Evolutionary conservation across 2,797 vertebrate species (phyloP).

Genomic region (Gallirallus australis): DNA sequence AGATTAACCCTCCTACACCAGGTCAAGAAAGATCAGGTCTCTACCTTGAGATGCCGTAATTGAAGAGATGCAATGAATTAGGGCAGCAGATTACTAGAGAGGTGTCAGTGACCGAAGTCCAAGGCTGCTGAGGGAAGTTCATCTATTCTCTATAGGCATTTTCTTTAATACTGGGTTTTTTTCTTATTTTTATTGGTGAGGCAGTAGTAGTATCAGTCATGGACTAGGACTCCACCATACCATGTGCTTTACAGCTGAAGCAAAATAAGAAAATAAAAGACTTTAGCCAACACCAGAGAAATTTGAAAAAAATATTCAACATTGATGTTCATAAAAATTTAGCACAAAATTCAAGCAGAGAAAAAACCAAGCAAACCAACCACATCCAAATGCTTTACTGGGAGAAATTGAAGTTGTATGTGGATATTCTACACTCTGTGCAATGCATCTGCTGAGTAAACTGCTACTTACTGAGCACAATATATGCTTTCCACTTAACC

Average conservation of each 20-base stretch:
- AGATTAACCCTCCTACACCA: background rate
- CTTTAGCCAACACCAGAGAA: background rate
- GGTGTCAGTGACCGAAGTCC: background rate
- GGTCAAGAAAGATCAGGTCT: background rate
- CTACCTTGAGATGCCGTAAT: background rate
- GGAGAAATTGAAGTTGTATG: background rate
- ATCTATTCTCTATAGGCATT: background rate
- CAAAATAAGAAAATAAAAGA: background rate
- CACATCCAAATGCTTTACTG: background rate
- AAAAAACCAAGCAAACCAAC: background rate
- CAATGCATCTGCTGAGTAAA: background rate
- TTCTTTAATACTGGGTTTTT: background rate
- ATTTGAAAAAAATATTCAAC: background rate
- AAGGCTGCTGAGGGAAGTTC: background rate
- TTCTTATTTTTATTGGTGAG: background rate
- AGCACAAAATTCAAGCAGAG: background rate
- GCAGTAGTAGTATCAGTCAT: background rate
- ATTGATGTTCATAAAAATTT: background rate
- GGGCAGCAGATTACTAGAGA: background rate
- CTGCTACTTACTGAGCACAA: background rate
- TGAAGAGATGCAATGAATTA: background rate
- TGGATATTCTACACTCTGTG: background rate
- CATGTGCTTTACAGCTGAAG: background rate
- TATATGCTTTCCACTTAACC: background rate
- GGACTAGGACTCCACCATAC: background rate